These are phyloP conservation scores for Drosophila mettleri DNA, from an alignment of 2,888 invertebrate species.

Conservation along the genomic window DNA sequence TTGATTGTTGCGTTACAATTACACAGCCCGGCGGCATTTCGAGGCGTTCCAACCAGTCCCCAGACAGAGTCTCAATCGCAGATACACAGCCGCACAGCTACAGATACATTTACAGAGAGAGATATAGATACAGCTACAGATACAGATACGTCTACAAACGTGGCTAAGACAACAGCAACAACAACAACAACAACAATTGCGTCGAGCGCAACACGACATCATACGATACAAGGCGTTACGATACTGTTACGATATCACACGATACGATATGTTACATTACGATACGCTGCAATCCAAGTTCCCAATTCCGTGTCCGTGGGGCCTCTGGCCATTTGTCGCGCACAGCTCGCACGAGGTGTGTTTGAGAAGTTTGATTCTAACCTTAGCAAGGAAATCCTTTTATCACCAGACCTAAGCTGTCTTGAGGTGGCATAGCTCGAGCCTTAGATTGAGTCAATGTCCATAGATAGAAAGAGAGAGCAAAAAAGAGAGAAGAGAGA, in stretches of 20 bases:
- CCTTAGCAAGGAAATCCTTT: too few relatives aligned
- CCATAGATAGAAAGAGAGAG: not conserved
- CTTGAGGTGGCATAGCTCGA: too few relatives aligned
- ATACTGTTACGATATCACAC: constrained; percentile 26
- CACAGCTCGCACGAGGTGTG: not conserved
- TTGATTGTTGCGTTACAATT: constrained; percentile 80
- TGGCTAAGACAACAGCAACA: constrained; percentile 31
- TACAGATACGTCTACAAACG: constrained; percentile 6
- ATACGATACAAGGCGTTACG: constrained; percentile 30
- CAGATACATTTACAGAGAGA: constrained; percentile 7
- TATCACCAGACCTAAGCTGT: too few relatives aligned
- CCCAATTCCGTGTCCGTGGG: constrained; percentile 26
- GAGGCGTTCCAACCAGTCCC: constrained; percentile 51
- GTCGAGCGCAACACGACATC: constrained; percentile 34
- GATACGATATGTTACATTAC: constrained; percentile 29
- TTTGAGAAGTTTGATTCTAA: too few relatives aligned
- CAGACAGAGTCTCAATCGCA: constrained; percentile 33
- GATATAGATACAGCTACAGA: not conserved
- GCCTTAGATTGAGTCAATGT: too few relatives aligned
- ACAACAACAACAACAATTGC: constrained; percentile 14
- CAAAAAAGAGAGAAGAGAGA: not conserved
- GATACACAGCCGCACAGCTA: constrained; percentile 20
- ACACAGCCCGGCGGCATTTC: constrained; percentile 65
- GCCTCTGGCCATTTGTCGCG: constrained; percentile 5
- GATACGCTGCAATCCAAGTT: constrained; percentile 16